Percentiles rank a stretch among this genome's conserved stretches.
Evolutionary conservation across 2,797 vertebrate species (phyloP).

Genomic region (Clamator glandarius): DNA sequence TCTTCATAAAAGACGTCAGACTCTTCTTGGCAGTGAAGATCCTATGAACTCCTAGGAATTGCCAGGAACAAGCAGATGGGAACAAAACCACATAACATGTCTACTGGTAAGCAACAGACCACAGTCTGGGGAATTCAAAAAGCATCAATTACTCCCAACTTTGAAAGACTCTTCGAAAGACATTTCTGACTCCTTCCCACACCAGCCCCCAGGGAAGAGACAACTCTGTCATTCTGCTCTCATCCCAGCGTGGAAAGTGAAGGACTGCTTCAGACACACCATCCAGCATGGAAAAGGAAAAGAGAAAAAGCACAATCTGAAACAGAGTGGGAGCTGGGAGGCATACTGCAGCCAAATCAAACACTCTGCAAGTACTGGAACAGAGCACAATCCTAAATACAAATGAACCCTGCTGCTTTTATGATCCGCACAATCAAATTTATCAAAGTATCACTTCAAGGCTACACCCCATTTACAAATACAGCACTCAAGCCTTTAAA

Average conservation of each 20-base stretch:
- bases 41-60: not conserved
- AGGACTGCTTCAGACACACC: not conserved
- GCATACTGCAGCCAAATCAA: constrained; percentile 53
- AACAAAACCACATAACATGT: constrained; percentile 40
- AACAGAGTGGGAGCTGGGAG: not conserved
- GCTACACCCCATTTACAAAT: constrained; percentile 22
- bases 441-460: constrained; percentile 30
- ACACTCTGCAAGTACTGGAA: constrained; percentile 44
- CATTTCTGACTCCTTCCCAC: constrained; percentile 17
- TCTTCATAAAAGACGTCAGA: constrained; percentile 22
- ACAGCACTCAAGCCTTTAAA: not conserved
- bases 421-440: constrained; percentile 39
- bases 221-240: not conserved
- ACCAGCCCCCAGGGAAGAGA: constrained; percentile 11
- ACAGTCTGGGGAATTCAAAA: constrained; percentile 32
- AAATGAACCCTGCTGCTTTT: constrained; percentile 51
- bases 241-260: not conserved
- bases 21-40: not conserved
- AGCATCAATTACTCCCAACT: constrained; percentile 21
- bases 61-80: constrained; percentile 35
- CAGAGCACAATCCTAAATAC: constrained; percentile 9
- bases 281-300: not conserved
- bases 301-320: constrained; percentile 32
- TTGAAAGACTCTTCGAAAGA: constrained; percentile 40
- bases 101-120: constrained; percentile 42